Percentiles rank a stretch among this genome's conserved stretches.
These are phyloP conservation scores for Glomeris maerens DNA, from an alignment of 1,140 invertebrate species.

Conservation along the genomic window DNA sequence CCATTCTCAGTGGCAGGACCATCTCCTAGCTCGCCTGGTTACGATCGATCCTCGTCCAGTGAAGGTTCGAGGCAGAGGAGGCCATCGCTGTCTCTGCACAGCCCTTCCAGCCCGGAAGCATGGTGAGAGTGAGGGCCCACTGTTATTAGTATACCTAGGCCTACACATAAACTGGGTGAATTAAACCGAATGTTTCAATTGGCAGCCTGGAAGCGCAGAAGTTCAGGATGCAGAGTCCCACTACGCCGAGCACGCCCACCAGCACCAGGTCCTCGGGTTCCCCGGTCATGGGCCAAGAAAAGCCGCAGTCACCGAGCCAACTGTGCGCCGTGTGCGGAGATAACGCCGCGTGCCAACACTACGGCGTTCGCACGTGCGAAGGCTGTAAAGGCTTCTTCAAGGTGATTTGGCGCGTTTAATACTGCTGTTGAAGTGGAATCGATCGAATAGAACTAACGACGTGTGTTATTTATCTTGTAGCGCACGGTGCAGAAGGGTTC, in stretches of 20 bases:
- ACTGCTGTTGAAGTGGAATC: no score
- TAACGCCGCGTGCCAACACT: constrained; percentile 95
- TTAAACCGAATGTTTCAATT: no score
- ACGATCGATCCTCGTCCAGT: no score
- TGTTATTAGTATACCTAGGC: no score
- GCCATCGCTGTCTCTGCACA: no score
- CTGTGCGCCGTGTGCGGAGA: constrained; percentile 97
- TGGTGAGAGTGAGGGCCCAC: no score
- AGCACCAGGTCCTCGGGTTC: constrained; percentile 21
- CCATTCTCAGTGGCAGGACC: no score
- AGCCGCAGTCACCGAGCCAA: constrained; percentile 60
- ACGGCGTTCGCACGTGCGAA: constrained; percentile 93
- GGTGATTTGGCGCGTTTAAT: no score
- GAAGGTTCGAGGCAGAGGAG: no score
- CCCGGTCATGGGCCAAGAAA: constrained; percentile 36
- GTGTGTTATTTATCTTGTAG: constrained; percentile 22
- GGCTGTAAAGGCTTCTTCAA: constrained; percentile 89
- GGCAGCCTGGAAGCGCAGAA: constrained; percentile 26
- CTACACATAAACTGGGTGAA: no score
- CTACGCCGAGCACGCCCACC: constrained; percentile 24
- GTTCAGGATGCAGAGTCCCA: constrained; percentile 28
- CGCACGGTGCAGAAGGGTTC: constrained; percentile 96
- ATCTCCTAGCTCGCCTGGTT: no score
- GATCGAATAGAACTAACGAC: neutral
- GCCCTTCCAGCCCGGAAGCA: no score